These are phyloP conservation scores for Eupithecia abbreviata DNA, from an alignment of 2,888 invertebrate genomes.

Conservation along the genomic window DNA sequence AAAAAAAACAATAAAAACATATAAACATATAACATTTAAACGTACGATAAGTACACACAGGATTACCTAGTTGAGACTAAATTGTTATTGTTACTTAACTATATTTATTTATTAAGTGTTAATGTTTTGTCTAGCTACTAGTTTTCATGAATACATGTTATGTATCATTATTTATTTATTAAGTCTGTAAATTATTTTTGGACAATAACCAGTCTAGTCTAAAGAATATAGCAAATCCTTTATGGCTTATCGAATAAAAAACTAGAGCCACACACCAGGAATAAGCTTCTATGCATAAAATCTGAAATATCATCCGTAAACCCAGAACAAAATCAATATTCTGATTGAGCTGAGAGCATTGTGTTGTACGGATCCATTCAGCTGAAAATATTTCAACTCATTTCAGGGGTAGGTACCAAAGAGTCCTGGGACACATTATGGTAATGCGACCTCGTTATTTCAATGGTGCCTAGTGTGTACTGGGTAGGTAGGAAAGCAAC, in stretches of 20 bases:
- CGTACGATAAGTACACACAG: no score
- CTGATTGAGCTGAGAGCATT: slow-evolving; percentile 31
- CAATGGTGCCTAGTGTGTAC: slow-evolving; percentile 14
- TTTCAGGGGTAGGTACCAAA: slow-evolving; percentile 32
- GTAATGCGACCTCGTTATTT: slow-evolving; percentile 36
- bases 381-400: slow-evolving; percentile 36
- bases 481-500: slow-evolving; percentile 9
- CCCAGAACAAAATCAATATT: slow-evolving; percentile 31
- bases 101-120: no score
- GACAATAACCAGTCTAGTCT: not conserved
- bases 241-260: not conserved
- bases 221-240: not conserved
- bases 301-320: slow-evolving; percentile 14
- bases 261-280: not conserved
- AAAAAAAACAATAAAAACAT: no score
- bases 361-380: slow-evolving; percentile 30
- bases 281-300: not conserved
- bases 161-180: no score
- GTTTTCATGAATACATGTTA: no score
- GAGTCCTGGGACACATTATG: slow-evolving; percentile 36
- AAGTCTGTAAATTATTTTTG: not conserved
- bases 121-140: no score
- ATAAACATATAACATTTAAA: no score
- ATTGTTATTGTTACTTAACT: no score
- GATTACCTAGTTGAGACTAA: no score